Conservation (phyloP, 2,797 vertebrate species). For the Acanthurus lineatus region DNA sequence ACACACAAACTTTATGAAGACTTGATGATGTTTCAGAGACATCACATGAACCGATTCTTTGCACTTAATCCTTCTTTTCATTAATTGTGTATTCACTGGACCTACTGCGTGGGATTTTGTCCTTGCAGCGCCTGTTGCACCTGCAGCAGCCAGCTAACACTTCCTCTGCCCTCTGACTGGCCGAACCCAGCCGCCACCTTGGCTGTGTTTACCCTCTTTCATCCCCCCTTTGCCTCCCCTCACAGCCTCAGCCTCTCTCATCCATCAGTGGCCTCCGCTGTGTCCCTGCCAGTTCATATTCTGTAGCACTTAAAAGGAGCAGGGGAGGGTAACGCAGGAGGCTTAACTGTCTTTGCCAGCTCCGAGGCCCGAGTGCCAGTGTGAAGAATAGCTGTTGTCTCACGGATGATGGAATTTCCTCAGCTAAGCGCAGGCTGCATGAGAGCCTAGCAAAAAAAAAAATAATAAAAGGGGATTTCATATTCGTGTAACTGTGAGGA, state of each 20-base stretch:
- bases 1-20: background rate
- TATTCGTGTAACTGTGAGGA: slow-evolving; percentile 44
- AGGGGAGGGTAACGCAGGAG: too few species aligned
- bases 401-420: too few species aligned
- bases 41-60: background rate
- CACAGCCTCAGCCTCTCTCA: slow-evolving; percentile 15
- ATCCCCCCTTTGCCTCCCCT: slow-evolving; percentile 43
- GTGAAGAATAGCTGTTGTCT: too few species aligned
- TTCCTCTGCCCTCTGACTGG: slow-evolving; percentile 54
- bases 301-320: too few species aligned
- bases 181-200: slow-evolving; percentile 28
- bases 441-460: too few species aligned
- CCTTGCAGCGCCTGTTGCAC: slow-evolving; percentile 51
- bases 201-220: slow-evolving; percentile 63
- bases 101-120: slow-evolving; percentile 5
- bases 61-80: background rate
- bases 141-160: slow-evolving; percentile 52
- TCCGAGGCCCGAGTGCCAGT: too few species aligned
- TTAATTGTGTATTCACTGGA: slow-evolving; percentile 2
- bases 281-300: too few species aligned
- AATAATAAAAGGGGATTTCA: too few species aligned
- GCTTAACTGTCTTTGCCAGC: too few species aligned
- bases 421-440: too few species aligned
- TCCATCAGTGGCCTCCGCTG: too few species aligned
- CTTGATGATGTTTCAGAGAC: background rate